These are phyloP conservation scores for Athalia cordata DNA, from an alignment of 2,888 invertebrate genomes.

Conservation along the genomic window DNA sequence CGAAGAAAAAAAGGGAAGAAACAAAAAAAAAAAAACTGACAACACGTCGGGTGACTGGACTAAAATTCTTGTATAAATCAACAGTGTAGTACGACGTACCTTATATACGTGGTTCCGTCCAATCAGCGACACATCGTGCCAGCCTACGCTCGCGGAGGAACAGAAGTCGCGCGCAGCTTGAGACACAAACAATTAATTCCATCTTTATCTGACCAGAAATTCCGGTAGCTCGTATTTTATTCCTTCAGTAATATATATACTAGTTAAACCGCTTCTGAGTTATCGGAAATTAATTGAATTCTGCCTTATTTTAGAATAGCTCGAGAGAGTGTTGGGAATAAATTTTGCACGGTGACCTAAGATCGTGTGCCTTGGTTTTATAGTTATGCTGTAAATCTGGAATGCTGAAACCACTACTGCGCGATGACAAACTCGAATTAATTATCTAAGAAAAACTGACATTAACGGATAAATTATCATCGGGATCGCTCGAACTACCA, in stretches of 20 bases:
- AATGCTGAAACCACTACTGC: background rate
- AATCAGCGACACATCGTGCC: slow-evolving; percentile 42
- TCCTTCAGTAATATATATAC: slow-evolving; percentile 3
- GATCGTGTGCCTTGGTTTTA: background rate
- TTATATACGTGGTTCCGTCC: slow-evolving; percentile 31
- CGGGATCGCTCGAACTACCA: background rate
- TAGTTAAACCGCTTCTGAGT: slow-evolving; percentile 20
- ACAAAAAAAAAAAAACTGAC: slow-evolving; percentile 7
- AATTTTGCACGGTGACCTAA: background rate
- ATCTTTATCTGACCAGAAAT: slow-evolving; percentile 41
- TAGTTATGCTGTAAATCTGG: background rate
- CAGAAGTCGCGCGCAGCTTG: slow-evolving; percentile 42
- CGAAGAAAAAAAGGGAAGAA: background rate
- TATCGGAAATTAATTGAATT: slow-evolving; percentile 33
- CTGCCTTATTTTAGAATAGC: background rate
- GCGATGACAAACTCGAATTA: background rate
- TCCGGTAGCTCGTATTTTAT: slow-evolving; percentile 42
- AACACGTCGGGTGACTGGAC: slow-evolving; percentile 40
- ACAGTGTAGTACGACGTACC: slow-evolving; percentile 29
- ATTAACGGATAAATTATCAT: slow-evolving; percentile 34
- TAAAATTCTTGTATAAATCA: slow-evolving; percentile 42
- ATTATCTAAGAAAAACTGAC: slow-evolving; percentile 4
- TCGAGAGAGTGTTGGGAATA: slow-evolving; percentile 14
- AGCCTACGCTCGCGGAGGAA: slow-evolving; percentile 37
- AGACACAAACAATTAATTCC: slow-evolving; percentile 45